Percentiles rank a stretch among this genome's conserved stretches.
phyloP scores from a whole-genome alignment of 2,888 invertebrate species.

The Auanema freiburgensis region DNA sequence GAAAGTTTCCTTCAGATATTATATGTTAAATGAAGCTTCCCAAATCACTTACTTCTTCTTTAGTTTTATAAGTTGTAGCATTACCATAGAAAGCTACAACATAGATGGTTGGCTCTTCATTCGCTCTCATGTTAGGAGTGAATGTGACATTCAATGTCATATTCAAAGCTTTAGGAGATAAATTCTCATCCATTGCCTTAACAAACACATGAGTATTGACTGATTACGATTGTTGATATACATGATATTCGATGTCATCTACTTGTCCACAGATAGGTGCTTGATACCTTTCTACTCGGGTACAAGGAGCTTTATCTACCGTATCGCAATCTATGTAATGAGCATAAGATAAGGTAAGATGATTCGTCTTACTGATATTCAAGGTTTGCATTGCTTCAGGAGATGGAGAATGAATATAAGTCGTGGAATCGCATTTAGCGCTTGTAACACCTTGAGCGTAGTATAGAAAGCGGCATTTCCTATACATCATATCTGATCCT shows the following conservation, averaged over 20 bases:
- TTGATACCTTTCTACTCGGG: conserved; percentile 19
- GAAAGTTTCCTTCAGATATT: conserved; percentile 38
- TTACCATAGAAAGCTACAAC: conserved; percentile 55
- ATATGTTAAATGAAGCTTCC: not conserved
- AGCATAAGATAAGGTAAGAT: not conserved
- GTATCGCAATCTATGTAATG: conserved; percentile 49
- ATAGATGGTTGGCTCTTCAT: conserved; percentile 44
- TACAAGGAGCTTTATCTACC: conserved; percentile 51
- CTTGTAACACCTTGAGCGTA: conserved; percentile 35
- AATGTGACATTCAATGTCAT: conserved; percentile 54
- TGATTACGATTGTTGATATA: not conserved
- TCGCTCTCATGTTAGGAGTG: conserved; percentile 28
- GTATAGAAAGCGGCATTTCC: conserved; percentile 51
- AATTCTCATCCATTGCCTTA: conserved; percentile 22
- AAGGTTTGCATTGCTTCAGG: conserved; percentile 35
- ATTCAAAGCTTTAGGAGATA: conserved; percentile 29
- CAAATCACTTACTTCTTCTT: conserved; percentile 38
- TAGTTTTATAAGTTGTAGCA: conserved; percentile 38
- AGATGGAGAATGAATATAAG: conserved; percentile 33
- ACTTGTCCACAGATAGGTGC: conserved; percentile 54
- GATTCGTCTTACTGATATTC: conserved; percentile 41
- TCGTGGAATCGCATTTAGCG: conserved; percentile 34
- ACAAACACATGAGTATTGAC: not conserved
- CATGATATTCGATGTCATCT: conserved; percentile 25
- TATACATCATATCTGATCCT: conserved; percentile 56